Conservation (phyloP, 2,113 vertebrate species). For the Hippopotamus amphibius region DNA sequence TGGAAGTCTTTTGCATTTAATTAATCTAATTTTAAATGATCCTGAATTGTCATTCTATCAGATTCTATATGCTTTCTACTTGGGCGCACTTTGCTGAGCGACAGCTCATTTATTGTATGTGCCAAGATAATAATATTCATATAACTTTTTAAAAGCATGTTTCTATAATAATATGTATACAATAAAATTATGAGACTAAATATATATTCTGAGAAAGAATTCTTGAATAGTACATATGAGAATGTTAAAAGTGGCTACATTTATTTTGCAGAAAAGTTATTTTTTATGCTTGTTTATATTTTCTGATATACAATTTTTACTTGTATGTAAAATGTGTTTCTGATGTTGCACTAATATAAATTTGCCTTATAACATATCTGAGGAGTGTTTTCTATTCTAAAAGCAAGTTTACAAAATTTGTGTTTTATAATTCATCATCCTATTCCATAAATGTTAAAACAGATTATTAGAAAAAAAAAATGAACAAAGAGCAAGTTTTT, state of each 20-base stretch:
- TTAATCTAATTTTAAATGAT: slow-evolving; percentile 68
- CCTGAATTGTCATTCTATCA: slow-evolving; percentile 66
- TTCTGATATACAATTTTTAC: neutral
- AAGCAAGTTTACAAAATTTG: slow-evolving; percentile 1
- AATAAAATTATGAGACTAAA: neutral
- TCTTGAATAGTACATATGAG: neutral
- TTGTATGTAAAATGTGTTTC: neutral
- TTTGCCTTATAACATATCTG: neutral
- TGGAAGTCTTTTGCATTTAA: slow-evolving; percentile 59
- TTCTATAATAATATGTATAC: neutral
- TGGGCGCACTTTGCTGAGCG: neutral
- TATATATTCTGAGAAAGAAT: neutral
- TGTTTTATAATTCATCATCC: neutral
- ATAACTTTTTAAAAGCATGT: neutral
- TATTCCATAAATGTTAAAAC: neutral
- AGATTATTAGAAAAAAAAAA: neutral
- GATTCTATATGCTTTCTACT: slow-evolving; percentile 15
- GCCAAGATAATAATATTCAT: neutral
- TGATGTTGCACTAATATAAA: neutral
- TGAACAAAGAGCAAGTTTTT: neutral
- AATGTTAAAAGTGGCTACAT: neutral
- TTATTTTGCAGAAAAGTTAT: neutral
- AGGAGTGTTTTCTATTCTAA: neutral
- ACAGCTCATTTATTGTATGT: neutral
- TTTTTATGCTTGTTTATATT: neutral